Base-by-base conservation (phyloP, 2,797 vertebrate genomes). In the Novumbra hubbsi region DNA sequence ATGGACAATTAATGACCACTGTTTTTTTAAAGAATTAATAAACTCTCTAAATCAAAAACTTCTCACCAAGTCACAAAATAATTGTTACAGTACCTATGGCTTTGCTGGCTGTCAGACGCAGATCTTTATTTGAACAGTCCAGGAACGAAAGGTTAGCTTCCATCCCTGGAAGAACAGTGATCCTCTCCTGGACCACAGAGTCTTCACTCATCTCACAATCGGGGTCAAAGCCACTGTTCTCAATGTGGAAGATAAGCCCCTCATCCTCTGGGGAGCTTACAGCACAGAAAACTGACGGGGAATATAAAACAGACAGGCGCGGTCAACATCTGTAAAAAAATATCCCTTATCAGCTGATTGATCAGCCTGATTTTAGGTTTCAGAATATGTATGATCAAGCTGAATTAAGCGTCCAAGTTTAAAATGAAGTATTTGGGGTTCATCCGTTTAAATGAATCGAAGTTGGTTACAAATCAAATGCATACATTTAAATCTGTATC, bases 161-260 rank as follows among this genome's bases (percentile, higher is more conserved):
- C 0, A 76, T 82, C n/a, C 91, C 92, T 0, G 85, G 73, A 17
- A 74, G 68, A 63, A 94, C 77, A 0, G 70, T 77, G 24, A 94
- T 88, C 67, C 76, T 89, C 28, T 92, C 60, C 70, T 83, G 70
- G 3, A 89, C 27, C 19, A 82, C 76, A 0, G 90, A 89, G 82
- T 93, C 62, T 0, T 88, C 15, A 11, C 80, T 89, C 72, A 95
- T 87, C 84, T 94, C 92, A 78, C 94, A 95, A 7, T 81, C 74
- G 0, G 90, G 84, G 70, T 88, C 87, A 0, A 81, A 80, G 9
- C 87, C 86, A 0, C 86, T 89, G 52, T 90, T 92, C 75, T 91
- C 84, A 7, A 95, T 73, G 81, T 90, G 83, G 71, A 94, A 62
- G 0, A 88, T 88, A 27, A 92, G 55, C 1, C 80, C 80, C 15